Evolutionary conservation across 2,888 invertebrate species (phyloP).

Genomic region (Drosophila subsilvestris): DNA sequence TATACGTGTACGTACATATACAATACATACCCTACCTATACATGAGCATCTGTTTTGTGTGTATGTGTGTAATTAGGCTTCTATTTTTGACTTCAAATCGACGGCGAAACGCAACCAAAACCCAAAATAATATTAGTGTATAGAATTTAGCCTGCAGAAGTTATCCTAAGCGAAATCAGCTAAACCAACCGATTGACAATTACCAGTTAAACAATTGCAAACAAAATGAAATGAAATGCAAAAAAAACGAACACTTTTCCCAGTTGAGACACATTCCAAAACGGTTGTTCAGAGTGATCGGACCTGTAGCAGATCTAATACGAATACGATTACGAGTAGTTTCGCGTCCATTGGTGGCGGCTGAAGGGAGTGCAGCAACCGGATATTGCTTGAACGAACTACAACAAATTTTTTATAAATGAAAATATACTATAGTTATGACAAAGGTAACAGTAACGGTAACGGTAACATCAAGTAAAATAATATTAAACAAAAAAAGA

Average conservation of each 20-base stretch:
- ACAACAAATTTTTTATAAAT: slow-evolving; percentile 54
- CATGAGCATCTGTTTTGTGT: slow-evolving; percentile 53
- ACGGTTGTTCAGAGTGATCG: slow-evolving; percentile 59
- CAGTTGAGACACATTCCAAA: slow-evolving; percentile 53
- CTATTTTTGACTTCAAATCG: slow-evolving; percentile 60
- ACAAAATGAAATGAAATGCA: slow-evolving; percentile 6
- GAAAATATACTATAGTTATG: slow-evolving; percentile 37
- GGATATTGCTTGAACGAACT: slow-evolving; percentile 52
- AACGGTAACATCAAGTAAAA: slow-evolving; percentile 37
- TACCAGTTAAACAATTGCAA: slow-evolving; percentile 44
- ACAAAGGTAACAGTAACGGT: slow-evolving; percentile 16
- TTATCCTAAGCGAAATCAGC: slow-evolving; percentile 60
- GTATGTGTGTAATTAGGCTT: slow-evolving; percentile 62
- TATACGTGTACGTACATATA: slow-evolving; percentile 34
- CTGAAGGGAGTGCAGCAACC: slow-evolving; percentile 14
- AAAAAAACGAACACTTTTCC: slow-evolving; percentile 31
- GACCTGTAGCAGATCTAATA: not conserved
- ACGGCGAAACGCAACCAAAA: slow-evolving; percentile 25
- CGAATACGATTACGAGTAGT: slow-evolving; percentile 1
- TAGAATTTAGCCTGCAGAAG: slow-evolving; percentile 66
- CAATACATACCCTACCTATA: slow-evolving; percentile 33
- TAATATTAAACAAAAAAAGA: slow-evolving; percentile 23
- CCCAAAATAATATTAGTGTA: slow-evolving; percentile 34
- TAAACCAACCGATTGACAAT: slow-evolving; percentile 50
- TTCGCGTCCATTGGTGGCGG: slow-evolving; percentile 6